Evolutionary conservation across 2,797 vertebrate species (phyloP).

Genomic region (Lerista edwardsae): DNA sequence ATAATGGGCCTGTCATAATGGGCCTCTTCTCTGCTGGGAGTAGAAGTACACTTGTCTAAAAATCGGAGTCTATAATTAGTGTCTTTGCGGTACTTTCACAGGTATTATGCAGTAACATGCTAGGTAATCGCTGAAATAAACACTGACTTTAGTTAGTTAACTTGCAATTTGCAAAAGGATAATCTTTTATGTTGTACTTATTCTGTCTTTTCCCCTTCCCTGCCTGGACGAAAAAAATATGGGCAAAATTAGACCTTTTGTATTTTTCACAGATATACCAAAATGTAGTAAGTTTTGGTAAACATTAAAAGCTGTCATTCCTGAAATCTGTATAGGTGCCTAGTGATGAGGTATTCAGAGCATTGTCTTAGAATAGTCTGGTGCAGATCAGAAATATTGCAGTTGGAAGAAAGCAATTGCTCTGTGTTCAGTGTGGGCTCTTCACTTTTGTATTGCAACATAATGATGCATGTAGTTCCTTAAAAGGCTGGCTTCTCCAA

Average conservation of each 20-base stretch:
- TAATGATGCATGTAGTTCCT: background rate
- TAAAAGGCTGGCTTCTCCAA: background rate
- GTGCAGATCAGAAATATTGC: background rate
- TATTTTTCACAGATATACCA: background rate
- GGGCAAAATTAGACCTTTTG: background rate
- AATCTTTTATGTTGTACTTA: constrained; percentile 14
- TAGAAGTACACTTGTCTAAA: background rate
- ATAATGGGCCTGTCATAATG: background rate
- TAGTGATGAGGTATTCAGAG: background rate
- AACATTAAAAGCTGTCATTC: background rate
- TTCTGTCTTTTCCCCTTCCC: background rate
- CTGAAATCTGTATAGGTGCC: background rate
- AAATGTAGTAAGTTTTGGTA: background rate
- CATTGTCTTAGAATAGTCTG: background rate
- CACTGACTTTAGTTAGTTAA: background rate
- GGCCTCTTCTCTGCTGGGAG: background rate
- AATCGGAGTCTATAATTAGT: background rate
- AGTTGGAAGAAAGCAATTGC: background rate
- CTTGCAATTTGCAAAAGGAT: constrained; percentile 13
- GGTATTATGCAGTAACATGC: background rate
- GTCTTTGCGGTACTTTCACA: background rate
- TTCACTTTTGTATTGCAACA: background rate
- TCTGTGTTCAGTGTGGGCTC: background rate
- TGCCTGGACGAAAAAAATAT: background rate
- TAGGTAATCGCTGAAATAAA: background rate